Conservation (phyloP, 2,797 vertebrate species). For the Sebastes matsubarae region DNA sequence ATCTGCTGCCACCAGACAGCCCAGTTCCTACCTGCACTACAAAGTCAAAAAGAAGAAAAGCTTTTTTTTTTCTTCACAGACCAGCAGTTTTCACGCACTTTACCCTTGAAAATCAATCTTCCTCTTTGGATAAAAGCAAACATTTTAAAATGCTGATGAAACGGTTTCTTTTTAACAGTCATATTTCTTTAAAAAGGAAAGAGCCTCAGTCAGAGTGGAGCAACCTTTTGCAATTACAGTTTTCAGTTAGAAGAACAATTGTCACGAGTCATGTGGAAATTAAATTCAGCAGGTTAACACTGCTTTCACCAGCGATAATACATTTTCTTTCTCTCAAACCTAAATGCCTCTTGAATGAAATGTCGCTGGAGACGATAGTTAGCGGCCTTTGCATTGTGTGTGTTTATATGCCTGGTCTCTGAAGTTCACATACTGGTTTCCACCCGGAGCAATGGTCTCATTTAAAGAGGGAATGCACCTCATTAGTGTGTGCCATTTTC, state of each 20-base stretch:
- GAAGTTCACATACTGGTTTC: constrained; percentile 57
- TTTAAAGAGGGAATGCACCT: constrained; percentile 71
- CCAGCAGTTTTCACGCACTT: constrained; percentile 42
- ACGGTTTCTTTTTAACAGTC: neutral
- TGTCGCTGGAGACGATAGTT: constrained; percentile 11
- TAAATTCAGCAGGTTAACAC: constrained; percentile 17
- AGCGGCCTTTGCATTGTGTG: neutral
- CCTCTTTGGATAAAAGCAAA: constrained; percentile 48
- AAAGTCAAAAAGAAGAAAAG: constrained; percentile 54
- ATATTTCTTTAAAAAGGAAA: neutral
- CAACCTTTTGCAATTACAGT: constrained; percentile 12
- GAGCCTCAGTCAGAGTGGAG: neutral
- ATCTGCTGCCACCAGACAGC: constrained; percentile 55
- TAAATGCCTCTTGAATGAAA: constrained; percentile 23
- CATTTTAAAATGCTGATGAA: constrained; percentile 57
- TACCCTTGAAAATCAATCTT: constrained; percentile 47
- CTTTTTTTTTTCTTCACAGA: constrained; percentile 4
- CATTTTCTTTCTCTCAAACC: constrained; percentile 18
- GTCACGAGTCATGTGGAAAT: constrained; percentile 26
- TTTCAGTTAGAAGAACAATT: constrained; percentile 4
- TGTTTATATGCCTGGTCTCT: constrained; percentile 23
- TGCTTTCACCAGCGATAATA: neutral
- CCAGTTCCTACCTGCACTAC: constrained; percentile 50
- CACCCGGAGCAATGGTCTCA: constrained; percentile 60
- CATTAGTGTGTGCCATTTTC: constrained; percentile 77